Percentiles rank a stretch among this genome's conserved stretches.
Conservation (phyloP, 2,113 vertebrate genomes). For the Ciconia stormi region DNA sequence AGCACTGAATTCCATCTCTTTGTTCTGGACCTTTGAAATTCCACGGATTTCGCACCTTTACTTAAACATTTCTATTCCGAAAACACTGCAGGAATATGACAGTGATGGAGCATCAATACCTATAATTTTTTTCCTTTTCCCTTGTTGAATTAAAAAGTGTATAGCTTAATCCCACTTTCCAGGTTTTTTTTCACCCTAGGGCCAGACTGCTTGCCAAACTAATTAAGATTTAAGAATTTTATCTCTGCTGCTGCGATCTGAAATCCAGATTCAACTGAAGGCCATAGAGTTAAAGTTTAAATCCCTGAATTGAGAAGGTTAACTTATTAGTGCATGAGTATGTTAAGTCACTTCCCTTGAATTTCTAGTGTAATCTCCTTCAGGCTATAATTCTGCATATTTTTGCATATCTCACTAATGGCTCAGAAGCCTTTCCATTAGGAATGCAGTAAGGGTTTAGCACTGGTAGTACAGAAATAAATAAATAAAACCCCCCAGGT, state of each 20-base stretch:
- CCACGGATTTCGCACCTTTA: neutral
- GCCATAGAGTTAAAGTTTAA: constrained; percentile 61
- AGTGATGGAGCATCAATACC: neutral
- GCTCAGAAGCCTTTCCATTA: constrained; percentile 54
- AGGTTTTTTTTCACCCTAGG: constrained; percentile 6
- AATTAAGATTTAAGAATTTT: constrained; percentile 69
- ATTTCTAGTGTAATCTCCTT: constrained; percentile 66
- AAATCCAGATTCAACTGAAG: constrained; percentile 49
- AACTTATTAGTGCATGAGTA: constrained; percentile 56
- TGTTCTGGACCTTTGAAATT: neutral
- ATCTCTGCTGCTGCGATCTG: neutral
- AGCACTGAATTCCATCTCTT: neutral
- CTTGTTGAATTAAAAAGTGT: constrained; percentile 3
- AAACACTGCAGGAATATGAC: neutral
- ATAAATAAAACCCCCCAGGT: neutral
- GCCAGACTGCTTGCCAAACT: constrained; percentile 19
- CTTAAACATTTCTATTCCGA: neutral
- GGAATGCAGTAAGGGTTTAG: neutral
- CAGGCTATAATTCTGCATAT: constrained; percentile 68
- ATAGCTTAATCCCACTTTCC: neutral
- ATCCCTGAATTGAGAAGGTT: constrained; percentile 40
- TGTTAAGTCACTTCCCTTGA: constrained; percentile 59
- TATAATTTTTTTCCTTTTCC: neutral
- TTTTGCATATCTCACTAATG: constrained; percentile 67
- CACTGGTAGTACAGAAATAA: neutral